Evolutionary conservation across 2,113 vertebrate genomes (phyloP), one percentile per base, ranked within the genome.

Genomic region (Mola mola): DNA sequence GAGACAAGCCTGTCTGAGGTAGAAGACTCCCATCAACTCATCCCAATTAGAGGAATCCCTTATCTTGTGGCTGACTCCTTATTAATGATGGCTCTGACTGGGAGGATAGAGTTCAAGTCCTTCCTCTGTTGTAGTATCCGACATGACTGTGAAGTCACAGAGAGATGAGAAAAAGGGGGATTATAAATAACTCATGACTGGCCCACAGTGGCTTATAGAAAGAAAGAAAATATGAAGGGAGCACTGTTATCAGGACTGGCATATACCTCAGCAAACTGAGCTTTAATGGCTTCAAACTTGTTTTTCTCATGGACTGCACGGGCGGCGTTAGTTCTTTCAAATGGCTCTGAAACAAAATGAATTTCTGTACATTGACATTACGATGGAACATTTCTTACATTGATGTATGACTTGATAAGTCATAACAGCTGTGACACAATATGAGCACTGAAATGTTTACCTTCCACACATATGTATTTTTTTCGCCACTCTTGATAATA

Each of bases 391-490:
- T 25, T 38, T 50, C 24, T 25, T 8, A 16, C 6, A 53, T 0
- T 25, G 10, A 40, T 33, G 20, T n/a, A 19, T 4, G 9, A 15
- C 24, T 40, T 44, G n/a, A 46, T 7, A 3, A 6, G 38, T 17
- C 10, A 3, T 8, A 10, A 20, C 11, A 10, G 12, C 17, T 0
- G 2, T 25, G 22, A 36, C 4, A 8, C 20, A 6, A 31, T 24
- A 16, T 2, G 19, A 20, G 15, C 24, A 29, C 2, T 52, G 6
- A 51, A 47, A 19, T 55, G 26, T 36, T 79, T 93, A 99, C 97
- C 97, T 95, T 99, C 97, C 55, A 99, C 89, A 89, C 95, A 98
- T 82, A 99, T 95, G 84, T 87, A 98, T 79, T 97, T 98, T 90
- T 93, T 93, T 90, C 89, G 95, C 97, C 96, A 99, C 63, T 95